These are phyloP conservation scores for Bothrops jararaca DNA, from an alignment of 2,113 vertebrate species.

Conservation along the genomic window DNA sequence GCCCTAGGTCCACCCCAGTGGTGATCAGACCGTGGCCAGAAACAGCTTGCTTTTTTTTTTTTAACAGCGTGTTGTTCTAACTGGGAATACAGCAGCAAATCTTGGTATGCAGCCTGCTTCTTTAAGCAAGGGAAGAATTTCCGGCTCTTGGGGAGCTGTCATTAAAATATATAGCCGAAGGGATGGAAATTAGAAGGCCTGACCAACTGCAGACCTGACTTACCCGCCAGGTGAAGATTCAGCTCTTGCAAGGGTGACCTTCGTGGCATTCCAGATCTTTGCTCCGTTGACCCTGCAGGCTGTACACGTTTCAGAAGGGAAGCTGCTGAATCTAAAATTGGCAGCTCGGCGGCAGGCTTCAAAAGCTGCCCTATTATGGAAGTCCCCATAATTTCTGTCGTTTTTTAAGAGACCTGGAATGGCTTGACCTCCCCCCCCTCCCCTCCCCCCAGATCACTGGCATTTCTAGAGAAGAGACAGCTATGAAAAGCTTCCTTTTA, in stretches of 20 bases:
- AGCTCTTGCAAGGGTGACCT: background rate
- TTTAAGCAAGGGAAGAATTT: slow-evolving; percentile 4
- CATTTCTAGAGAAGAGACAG: background rate
- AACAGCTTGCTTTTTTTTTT: background rate
- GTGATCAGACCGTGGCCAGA: background rate
- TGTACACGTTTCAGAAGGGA: too few relatives aligned
- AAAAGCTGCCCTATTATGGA: background rate
- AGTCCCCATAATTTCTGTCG: background rate
- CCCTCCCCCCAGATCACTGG: background rate
- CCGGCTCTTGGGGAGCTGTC: background rate
- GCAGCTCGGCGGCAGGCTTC: background rate
- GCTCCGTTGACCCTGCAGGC: background rate
- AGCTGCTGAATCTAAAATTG: background rate
- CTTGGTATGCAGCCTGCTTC: fast-evolving
- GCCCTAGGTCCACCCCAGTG: background rate
- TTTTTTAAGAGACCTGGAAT: background rate
- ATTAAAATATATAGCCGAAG: background rate
- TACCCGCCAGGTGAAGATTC: background rate
- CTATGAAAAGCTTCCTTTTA: background rate
- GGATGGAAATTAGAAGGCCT: background rate
- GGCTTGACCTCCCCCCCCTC: background rate
- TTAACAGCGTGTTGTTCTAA: background rate
- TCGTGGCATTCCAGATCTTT: background rate
- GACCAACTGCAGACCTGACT: fast-evolving
- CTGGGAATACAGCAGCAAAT: background rate